phyloP scores from a whole-genome alignment of 2,113 vertebrate species.

The Neomonachus schauinslandi region DNA sequence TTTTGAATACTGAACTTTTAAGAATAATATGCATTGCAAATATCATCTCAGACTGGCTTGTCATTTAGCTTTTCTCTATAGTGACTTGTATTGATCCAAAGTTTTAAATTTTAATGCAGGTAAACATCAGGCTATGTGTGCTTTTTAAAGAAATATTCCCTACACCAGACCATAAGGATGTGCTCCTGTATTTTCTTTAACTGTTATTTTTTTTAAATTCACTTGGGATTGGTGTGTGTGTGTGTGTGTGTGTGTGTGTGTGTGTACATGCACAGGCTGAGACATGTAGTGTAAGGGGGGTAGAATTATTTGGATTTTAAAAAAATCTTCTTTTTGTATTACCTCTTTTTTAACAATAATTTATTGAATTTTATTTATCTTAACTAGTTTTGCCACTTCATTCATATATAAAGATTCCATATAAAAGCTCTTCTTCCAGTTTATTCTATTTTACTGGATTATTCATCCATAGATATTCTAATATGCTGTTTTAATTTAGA shows the following conservation, averaged over 20 bases:
- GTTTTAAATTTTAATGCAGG: background rate
- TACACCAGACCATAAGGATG: background rate
- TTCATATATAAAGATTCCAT: background rate
- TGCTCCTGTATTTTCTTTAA: background rate
- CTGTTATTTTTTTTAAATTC: background rate
- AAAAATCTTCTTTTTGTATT: background rate
- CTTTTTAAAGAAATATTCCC: background rate
- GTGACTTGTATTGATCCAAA: background rate
- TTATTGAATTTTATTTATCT: background rate
- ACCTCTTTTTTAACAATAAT: background rate
- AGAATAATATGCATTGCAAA: background rate
- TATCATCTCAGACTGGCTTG: background rate
- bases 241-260: background rate
- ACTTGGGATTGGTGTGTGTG: background rate
- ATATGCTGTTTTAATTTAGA: background rate
- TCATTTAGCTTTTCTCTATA: background rate
- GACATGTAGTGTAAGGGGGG: accelerated
- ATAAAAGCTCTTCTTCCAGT: background rate
- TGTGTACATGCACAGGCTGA: background rate
- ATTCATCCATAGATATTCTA: background rate
- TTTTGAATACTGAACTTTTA: background rate
- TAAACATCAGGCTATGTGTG: background rate
- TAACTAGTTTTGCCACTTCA: background rate
- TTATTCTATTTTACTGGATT: background rate
- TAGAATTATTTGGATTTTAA: background rate